Percentiles rank a stretch among this genome's conserved stretches.
Conservation (phyloP, 1,140 invertebrate species). For the Dendrolimus kikuchii region DNA sequence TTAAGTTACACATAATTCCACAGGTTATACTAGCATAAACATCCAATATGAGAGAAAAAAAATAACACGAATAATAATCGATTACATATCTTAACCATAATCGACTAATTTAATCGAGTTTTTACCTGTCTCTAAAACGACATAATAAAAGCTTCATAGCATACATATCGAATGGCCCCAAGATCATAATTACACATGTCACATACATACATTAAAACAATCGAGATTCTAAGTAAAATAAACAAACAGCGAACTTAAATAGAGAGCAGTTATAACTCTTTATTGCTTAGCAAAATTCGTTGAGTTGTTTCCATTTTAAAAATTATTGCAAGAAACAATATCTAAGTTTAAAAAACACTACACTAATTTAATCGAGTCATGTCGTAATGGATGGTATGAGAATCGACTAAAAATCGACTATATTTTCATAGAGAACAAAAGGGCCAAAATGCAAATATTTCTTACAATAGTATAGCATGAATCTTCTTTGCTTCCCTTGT, state of each 20-base stretch:
- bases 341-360: constrained; percentile 9
- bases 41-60: no score
- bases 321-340: constrained; percentile 20
- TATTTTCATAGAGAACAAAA: constrained; percentile 4
- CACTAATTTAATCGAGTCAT: constrained; percentile 27
- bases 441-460: no score
- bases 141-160: no score
- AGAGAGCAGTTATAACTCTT: constrained; percentile 18
- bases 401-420: constrained; percentile 25
- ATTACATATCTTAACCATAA: no score
- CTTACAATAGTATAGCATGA: background rate
- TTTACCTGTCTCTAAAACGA: no score
- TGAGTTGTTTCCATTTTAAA: constrained; percentile 25
- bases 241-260: constrained; percentile 31
- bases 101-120: no score
- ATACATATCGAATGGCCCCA: constrained; percentile 49
- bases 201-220: no score
- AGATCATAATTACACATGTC: constrained; percentile 29
- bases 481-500: background rate
- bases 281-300: constrained; percentile 65
- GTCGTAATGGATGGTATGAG: constrained; percentile 51
- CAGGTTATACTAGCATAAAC: no score
- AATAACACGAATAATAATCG: no score
- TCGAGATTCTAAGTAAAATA: background rate
- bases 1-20: no score